Conservation (phyloP, 2,888 invertebrate species). For the Seladonia tumulorum region DNA sequence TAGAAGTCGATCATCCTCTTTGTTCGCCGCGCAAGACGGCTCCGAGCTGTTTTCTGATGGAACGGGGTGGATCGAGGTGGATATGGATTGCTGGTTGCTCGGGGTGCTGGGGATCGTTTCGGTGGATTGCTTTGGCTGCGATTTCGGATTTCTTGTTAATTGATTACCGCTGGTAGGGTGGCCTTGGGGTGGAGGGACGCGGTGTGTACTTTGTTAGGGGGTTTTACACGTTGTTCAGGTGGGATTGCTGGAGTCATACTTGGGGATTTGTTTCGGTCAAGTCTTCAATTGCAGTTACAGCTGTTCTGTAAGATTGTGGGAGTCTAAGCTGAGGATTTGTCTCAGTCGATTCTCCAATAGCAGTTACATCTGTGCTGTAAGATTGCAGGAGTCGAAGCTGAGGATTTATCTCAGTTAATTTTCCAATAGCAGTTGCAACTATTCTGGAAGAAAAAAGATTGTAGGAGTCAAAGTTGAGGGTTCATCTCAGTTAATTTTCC, state of each 20-base stretch:
- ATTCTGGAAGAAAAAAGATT: not conserved
- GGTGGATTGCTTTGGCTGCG: not conserved
- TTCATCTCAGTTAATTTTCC: too few species aligned
- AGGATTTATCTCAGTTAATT: too few species aligned
- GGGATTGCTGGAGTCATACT: not conserved
- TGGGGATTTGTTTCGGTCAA: not conserved
- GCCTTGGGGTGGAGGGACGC: not conserved
- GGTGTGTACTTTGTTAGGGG: not conserved
- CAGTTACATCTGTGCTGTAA: too few species aligned
- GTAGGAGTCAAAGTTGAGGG: not conserved
- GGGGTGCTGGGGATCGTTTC: not conserved
- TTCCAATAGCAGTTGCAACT: too few species aligned
- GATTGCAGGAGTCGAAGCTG: too few species aligned
- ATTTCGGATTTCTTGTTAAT: slow-evolving; percentile 2
- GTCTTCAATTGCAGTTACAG: too few species aligned
- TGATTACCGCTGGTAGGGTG: not conserved
- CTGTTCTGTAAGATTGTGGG: too few species aligned
- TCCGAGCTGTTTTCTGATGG: slow-evolving; percentile 9
- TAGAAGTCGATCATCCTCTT: slow-evolving; percentile 30
- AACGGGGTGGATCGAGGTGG: not conserved
- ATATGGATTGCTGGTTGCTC: not conserved
- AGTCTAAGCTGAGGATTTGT: too few species aligned
- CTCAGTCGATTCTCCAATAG: too few species aligned
- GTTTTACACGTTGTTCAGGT: not conserved
- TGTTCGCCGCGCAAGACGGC: slow-evolving; percentile 18